phyloP scores from a whole-genome alignment of 1,140 invertebrate genomes.

The Drosophila elegans region DNA sequence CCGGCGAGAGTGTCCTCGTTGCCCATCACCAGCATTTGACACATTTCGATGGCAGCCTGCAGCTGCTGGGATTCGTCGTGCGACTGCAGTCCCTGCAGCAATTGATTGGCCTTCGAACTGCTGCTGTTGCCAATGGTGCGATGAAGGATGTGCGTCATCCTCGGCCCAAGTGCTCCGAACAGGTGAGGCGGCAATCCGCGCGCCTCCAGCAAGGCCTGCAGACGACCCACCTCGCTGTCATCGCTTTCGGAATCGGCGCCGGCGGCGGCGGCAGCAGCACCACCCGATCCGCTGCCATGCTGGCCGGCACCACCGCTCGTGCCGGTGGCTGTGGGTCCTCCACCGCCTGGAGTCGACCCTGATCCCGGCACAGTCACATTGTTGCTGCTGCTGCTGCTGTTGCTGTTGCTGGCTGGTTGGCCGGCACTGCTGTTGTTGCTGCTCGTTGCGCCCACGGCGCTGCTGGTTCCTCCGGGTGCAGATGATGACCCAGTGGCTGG shows the following conservation, averaged over 20 bases:
- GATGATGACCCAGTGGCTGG: constrained; percentile 23
- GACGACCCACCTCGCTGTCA: constrained; percentile 94
- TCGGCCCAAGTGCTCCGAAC: constrained; percentile 96
- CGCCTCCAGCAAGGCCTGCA: constrained; percentile 96
- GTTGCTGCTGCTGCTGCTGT: constrained; percentile 64
- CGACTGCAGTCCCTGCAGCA: constrained; percentile 96
- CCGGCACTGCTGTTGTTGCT: constrained; percentile 56
- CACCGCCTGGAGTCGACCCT: constrained; percentile 35
- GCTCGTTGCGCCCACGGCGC: constrained; percentile 70
- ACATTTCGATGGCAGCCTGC: constrained; percentile 99
- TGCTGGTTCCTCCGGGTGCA: constrained; percentile 39
- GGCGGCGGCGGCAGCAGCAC: constrained; percentile 70
- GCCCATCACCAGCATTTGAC: constrained; percentile 99
- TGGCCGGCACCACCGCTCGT: constrained; percentile 21
- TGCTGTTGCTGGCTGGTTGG: constrained; percentile 52
- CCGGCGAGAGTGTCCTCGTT: constrained; percentile 99
- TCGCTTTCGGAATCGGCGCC: constrained; percentile 88
- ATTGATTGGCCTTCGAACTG: constrained; percentile 96
- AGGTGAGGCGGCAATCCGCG: constrained; percentile 97
- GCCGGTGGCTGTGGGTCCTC: constrained; percentile 15
- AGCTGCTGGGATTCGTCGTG: constrained; percentile 98
- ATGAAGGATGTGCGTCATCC: constrained; percentile 98
- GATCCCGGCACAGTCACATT: constrained; percentile 47
- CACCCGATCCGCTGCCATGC: constrained; percentile 13
- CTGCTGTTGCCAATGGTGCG: constrained; percentile 95